Evolutionary conservation across 2,888 invertebrate species (phyloP).

Genomic region (Trissonchulus sp.): DNA sequence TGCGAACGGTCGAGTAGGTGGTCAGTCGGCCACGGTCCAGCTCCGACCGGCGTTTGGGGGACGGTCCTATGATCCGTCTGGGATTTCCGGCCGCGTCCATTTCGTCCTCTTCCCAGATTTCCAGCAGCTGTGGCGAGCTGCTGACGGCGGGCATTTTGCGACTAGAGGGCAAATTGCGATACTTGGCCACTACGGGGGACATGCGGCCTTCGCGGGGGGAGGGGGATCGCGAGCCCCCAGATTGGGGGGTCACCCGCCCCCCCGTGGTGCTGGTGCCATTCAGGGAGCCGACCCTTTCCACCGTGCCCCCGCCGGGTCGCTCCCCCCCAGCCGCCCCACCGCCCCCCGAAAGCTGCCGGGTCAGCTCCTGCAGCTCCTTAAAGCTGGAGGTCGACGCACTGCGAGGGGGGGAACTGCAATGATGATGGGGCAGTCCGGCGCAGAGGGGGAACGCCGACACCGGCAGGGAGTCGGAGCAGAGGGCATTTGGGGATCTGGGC

Average conservation of each 20-base stretch:
- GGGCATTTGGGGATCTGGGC: neutral
- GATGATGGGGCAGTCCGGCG: neutral
- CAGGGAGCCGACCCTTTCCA: conserved; percentile 29
- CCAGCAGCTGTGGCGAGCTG: conserved; percentile 47
- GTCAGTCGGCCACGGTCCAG: neutral
- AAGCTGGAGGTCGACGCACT: conserved; percentile 30
- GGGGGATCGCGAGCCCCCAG: conserved; percentile 42
- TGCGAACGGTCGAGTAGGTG: conserved; percentile 42
- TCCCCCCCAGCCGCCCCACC: conserved; percentile 36
- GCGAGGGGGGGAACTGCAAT: neutral
- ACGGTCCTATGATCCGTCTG: conserved; percentile 24
- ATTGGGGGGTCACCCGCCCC: conserved; percentile 27
- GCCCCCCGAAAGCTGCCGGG: conserved; percentile 38
- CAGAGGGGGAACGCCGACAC: neutral
- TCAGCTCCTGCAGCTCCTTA: conserved; percentile 47
- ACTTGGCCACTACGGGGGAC: conserved; percentile 23
- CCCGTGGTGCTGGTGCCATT: neutral
- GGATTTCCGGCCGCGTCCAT: conserved; percentile 22
- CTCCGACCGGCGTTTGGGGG: neutral
- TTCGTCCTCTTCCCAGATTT: conserved; percentile 34
- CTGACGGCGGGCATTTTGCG: conserved; percentile 46
- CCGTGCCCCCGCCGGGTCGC: conserved; percentile 34
- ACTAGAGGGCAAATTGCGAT: neutral
- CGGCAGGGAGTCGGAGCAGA: neutral
- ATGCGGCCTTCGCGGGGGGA: conserved; percentile 38